Conservation (phyloP, 2,797 vertebrate species). For the Malurus leucopterus region DNA sequence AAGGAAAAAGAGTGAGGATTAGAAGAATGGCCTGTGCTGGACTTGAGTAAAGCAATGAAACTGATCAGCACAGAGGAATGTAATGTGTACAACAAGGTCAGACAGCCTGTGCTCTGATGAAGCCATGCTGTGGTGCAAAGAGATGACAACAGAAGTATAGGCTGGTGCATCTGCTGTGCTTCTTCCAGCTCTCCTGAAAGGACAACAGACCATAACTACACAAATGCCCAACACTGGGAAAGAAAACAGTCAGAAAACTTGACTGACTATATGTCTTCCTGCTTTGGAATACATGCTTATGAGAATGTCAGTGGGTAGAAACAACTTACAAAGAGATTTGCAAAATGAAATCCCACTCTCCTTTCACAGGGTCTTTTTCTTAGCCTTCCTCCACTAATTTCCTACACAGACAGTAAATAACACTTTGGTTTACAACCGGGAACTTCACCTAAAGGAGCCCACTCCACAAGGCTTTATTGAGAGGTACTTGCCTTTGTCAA, state of each 20-base stretch:
- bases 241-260: neutral
- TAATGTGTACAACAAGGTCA: neutral
- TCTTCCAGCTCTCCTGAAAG: neutral
- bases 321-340: neutral
- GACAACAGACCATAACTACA: neutral
- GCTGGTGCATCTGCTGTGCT: accelerated
- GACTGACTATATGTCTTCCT: neutral
- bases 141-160: neutral
- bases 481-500: neutral
- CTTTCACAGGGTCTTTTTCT: neutral
- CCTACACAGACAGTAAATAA: neutral
- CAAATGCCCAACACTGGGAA: neutral
- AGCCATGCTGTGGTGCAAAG: accelerated
- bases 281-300: neutral
- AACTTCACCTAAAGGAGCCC: neutral
- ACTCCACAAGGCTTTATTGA: neutral
- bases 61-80: neutral
- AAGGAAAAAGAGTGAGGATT: neutral
- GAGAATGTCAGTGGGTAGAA: neutral
- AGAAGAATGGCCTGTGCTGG: neutral
- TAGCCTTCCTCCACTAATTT: neutral
- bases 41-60: neutral
- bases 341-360: neutral
- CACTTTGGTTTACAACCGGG: neutral
- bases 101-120: neutral